Conservation (phyloP, 2,113 vertebrate species). For the Gasterosteus aculeatus region DNA sequence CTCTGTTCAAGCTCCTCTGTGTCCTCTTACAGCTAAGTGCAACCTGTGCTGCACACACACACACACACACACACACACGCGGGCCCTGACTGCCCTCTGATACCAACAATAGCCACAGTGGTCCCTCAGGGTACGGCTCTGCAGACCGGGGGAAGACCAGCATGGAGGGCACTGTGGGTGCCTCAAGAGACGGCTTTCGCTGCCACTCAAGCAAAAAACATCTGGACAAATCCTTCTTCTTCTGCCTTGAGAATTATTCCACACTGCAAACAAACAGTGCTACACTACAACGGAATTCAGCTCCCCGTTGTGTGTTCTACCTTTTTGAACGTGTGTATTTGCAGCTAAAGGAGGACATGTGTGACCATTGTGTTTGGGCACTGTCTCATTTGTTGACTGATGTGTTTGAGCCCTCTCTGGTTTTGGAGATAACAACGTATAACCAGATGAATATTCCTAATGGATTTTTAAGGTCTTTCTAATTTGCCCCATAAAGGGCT, state of each 20-base stretch:
- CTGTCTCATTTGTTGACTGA: conserved; percentile 58
- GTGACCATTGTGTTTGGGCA: conserved; percentile 26
- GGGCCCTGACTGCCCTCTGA: conserved; percentile 11
- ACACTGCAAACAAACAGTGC: conserved; percentile 9
- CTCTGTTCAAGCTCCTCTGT: neutral
- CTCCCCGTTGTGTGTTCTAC: neutral
- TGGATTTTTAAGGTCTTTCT: conserved; percentile 76
- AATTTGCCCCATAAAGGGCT: conserved; percentile 70
- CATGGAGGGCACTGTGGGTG: conserved; percentile 13
- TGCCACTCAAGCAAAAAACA: conserved; percentile 54
- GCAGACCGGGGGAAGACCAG: conserved; percentile 28
- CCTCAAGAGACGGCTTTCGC: conserved; percentile 29
- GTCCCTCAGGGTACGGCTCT: conserved; percentile 28
- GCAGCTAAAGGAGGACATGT: conserved; percentile 5
- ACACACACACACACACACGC: neutral
- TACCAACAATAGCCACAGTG: conserved; percentile 13
- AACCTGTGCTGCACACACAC: neutral
- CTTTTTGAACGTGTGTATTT: conserved; percentile 12
- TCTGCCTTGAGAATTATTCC: conserved; percentile 27
- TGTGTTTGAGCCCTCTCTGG: conserved; percentile 64
- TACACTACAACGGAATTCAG: neutral
- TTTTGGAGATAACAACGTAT: conserved; percentile 63
- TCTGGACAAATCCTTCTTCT: conserved; percentile 15
- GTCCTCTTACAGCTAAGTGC: neutral
- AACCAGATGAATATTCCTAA: conserved; percentile 72